Conservation (phyloP, 2,113 vertebrate species). For the Loxodonta africana region DNA sequence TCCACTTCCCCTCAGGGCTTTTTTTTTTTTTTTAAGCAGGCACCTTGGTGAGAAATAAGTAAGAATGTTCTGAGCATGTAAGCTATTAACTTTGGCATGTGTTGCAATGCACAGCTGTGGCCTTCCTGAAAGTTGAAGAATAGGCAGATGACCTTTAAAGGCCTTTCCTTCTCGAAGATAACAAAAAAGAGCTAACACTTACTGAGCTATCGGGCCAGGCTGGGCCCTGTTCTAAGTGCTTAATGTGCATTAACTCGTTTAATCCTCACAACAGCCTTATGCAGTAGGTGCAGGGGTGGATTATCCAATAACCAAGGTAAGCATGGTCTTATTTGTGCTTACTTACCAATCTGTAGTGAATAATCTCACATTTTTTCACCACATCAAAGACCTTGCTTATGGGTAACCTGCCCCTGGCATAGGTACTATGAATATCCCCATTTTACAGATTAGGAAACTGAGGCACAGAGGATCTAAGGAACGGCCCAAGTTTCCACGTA, state of each 20-base stretch:
- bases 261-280: neutral
- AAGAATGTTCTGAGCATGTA: neutral
- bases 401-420: too few relatives aligned
- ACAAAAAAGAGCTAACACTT: neutral
- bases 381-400: too few relatives aligned
- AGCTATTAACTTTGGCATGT: neutral
- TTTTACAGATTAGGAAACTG: neutral
- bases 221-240: neutral
- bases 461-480: neutral
- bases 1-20: too few relatives aligned
- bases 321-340: too few relatives aligned
- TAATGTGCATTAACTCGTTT: neutral
- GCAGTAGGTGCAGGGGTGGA: too few relatives aligned
- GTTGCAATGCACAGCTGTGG: neutral
- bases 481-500: neutral
- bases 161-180: neutral
- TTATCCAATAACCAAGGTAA: too few relatives aligned
- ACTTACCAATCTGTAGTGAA: too few relatives aligned
- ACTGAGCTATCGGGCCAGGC: neutral
- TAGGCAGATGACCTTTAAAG: neutral
- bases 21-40: neutral
- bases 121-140: neutral
- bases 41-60: neutral
- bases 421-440: neutral
- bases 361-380: too few relatives aligned